Evolutionary conservation across 2,113 vertebrate genomes (phyloP).

Genomic region (Electrona antarctica): DNA sequence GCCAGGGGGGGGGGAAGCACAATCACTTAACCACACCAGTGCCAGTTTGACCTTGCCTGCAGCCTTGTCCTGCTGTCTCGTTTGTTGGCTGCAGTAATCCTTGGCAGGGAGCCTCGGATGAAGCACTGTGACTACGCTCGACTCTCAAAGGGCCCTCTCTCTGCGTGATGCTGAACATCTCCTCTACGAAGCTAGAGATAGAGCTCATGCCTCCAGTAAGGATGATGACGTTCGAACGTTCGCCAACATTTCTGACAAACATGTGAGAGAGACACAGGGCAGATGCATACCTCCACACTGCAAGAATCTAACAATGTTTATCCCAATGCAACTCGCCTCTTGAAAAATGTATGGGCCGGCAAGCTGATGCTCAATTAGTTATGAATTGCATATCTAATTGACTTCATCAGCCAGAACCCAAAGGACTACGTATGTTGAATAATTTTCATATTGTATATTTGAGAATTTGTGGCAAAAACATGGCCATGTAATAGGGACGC

Average conservation of each 20-base stretch:
- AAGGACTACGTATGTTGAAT: neutral
- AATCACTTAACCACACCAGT: slow-evolving; percentile 30
- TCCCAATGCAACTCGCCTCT: too few species aligned
- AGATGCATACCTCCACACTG: neutral
- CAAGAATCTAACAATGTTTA: too few species aligned
- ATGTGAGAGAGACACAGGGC: neutral
- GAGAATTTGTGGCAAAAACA: too few species aligned
- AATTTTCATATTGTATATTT: neutral
- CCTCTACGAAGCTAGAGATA: neutral
- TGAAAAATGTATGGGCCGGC: neutral
- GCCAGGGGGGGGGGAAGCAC: slow-evolving; percentile 9
- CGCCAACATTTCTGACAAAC: neutral
- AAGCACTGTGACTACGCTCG: slow-evolving; percentile 26
- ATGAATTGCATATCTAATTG: neutral
- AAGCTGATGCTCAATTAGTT: slow-evolving; percentile 4
- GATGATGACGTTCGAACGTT: neutral
- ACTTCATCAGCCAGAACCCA: neutral
- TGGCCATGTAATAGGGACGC: too few species aligned
- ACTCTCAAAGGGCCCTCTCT: slow-evolving; percentile 24
- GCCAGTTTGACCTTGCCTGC: slow-evolving; percentile 39
- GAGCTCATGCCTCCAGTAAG: neutral
- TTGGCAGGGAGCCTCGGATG: slow-evolving; percentile 25
- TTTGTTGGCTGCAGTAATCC: slow-evolving; percentile 21
- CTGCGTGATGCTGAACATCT: neutral
- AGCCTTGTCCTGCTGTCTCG: slow-evolving; percentile 30